Evolutionary conservation across 2,797 vertebrate genomes (phyloP), one percentile per base, ranked within the genome.

Genomic region (Clarias pachynema): DNA sequence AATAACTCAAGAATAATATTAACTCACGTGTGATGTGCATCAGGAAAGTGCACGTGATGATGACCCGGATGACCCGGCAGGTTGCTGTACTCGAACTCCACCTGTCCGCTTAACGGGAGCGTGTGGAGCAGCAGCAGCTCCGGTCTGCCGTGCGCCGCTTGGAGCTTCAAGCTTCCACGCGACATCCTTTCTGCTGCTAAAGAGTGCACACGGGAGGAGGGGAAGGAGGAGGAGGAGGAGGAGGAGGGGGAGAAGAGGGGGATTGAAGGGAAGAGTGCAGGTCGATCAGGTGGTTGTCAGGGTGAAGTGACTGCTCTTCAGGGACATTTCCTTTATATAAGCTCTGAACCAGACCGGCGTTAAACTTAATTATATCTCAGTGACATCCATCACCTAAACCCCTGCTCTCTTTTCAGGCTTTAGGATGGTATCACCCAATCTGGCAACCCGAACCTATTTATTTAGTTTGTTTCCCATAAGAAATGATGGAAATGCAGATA

Each of bases 111-210:
- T 29, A 81, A 66, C 31, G 85, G 86, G 49, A 85, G 85, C 70
- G 87, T 79, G 26, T 82, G 86, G 60, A 88, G 81, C 31, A 84
- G 85, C 22, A 88, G 26, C 31, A 87, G 57, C 84, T 87, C 89
- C 8, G 80, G 59, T 56, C 63, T 86, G 53, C 59, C 18, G 63
- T 37, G 63, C 37, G 29, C 86, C 9, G 22, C 60, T 40, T 44
- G 86, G 53, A 31, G 56, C 56, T 53, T 70, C 44, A 57, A 40
- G 40, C 68, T 10, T 59, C 80, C 77, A 44, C 16, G 22, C 26
- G n/a, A n/a, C 69, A 66, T 82, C 70, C 34, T 57, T 62, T 44
- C 31, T 66, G 79, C 69, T 31, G 72, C 70, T 34, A 70, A 82
- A 70, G 63, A 57, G 65, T 26, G 26, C 20, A 31, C 29, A 29